These are phyloP conservation scores for Calliopsis andreniformis DNA, from an alignment of 1,140 invertebrate genomes.

Conservation along the genomic window DNA sequence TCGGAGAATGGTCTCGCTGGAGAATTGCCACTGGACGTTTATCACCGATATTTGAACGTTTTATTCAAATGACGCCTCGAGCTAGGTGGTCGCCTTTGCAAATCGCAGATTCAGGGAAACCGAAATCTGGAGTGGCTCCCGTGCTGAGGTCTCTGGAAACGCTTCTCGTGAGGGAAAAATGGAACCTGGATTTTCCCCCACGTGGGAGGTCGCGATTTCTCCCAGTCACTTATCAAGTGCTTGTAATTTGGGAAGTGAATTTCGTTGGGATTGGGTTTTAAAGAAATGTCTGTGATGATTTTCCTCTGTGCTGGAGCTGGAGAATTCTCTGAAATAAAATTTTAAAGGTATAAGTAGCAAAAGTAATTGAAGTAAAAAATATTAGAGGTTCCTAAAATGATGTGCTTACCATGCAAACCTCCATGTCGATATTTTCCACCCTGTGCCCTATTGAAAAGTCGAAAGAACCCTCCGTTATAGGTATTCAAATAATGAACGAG, in stretches of 20 bases:
- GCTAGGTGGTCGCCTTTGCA: too few relatives aligned
- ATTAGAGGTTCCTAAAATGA: too few relatives aligned
- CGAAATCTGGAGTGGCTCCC: conserved; percentile 2
- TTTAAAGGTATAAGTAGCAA: too few relatives aligned
- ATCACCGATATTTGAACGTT: background rate
- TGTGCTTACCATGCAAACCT: background rate
- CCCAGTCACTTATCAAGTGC: background rate
- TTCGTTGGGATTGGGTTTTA: conserved; percentile 52
- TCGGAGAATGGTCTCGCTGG: background rate
- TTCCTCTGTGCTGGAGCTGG: too few relatives aligned
- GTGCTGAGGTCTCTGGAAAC: background rate
- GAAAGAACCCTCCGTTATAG: conserved; percentile 92
- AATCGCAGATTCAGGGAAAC: conserved; percentile 1
- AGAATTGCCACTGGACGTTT: background rate
- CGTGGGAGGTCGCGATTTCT: background rate
- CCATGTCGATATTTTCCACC: background rate
- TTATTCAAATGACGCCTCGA: too few relatives aligned
- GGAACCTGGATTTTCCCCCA: background rate
- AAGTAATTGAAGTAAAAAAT: too few relatives aligned
- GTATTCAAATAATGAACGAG: conserved; percentile 91
- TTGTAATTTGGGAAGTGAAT: conserved; percentile 45
- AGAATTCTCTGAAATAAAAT: background rate
- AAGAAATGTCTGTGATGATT: too few relatives aligned
- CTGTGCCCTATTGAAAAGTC: conserved; percentile 84
- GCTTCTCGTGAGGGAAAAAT: conserved; percentile 63